Evolutionary conservation across 2,797 vertebrate genomes (phyloP).

Genomic region (Coreius guichenoti): DNA sequence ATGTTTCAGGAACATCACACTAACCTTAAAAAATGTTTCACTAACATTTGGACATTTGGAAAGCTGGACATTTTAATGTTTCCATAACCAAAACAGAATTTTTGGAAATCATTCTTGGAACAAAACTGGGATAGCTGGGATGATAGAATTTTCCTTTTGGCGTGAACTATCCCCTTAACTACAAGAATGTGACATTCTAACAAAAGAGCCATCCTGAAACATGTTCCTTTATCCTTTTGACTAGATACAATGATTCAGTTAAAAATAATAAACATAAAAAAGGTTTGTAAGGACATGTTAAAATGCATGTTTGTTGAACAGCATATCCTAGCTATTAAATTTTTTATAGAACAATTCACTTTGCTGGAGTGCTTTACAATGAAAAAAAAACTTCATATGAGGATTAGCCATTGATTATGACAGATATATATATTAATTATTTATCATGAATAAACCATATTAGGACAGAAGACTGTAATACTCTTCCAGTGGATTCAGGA

Average conservation of each 20-base stretch:
- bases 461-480: constrained; percentile 42
- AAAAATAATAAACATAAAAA: neutral
- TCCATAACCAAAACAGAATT: neutral
- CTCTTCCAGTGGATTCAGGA: constrained; percentile 9
- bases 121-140: neutral
- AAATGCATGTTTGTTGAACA: constrained; percentile 6
- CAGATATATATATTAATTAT: constrained; percentile 60
- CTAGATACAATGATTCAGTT: neutral
- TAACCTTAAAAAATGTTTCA: neutral
- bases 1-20: neutral
- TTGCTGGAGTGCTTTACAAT: constrained; percentile 30
- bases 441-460: constrained; percentile 70
- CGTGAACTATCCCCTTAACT: neutral
- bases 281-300: neutral
- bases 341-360: constrained; percentile 39
- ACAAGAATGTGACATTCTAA: neutral
- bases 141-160: no score
- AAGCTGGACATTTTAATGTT: neutral
- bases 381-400: constrained; percentile 32
- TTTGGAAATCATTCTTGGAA: neutral
- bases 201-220: constrained; percentile 10
- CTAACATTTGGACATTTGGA: neutral
- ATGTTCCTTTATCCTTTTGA: neutral
- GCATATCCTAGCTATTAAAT: neutral
- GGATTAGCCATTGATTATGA: constrained; percentile 56